Conservation (phyloP, 2,113 vertebrate species). For the Xenopus borealis region DNA sequence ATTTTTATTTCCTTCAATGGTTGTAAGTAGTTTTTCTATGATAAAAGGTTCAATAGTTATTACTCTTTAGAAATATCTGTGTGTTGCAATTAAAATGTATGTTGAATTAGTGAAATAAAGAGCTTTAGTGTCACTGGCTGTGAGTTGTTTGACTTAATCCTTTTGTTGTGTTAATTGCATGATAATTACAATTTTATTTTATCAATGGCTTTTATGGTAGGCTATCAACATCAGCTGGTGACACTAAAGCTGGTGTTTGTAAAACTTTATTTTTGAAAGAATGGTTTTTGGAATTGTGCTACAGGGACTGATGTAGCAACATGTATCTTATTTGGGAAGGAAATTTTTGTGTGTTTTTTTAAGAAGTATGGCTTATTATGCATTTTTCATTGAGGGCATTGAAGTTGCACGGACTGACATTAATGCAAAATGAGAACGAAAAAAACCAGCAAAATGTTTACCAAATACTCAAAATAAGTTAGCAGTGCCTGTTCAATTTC, state of each 20-base stretch:
- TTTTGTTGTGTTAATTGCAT: slow-evolving; percentile 61
- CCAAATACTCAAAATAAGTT: slow-evolving; percentile 87
- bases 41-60: slow-evolving; percentile 79
- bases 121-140: slow-evolving; percentile 76
- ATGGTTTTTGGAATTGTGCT: slow-evolving; percentile 82
- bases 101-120: slow-evolving; percentile 76
- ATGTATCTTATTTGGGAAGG: slow-evolving; percentile 77
- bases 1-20: slow-evolving; percentile 69
- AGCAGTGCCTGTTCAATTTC: slow-evolving; percentile 98
- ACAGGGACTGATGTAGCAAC: slow-evolving; percentile 79
- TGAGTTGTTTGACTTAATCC: slow-evolving; percentile 57
- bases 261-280: slow-evolving; percentile 83
- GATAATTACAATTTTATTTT: slow-evolving; percentile 53
- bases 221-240: slow-evolving; percentile 77
- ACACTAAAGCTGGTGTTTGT: slow-evolving; percentile 86
- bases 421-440: slow-evolving; percentile 84
- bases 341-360: slow-evolving; percentile 57
- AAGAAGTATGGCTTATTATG: slow-evolving; percentile 82
- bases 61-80: slow-evolving; percentile 81
- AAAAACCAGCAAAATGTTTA: slow-evolving; percentile 98
- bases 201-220: slow-evolving; percentile 58
- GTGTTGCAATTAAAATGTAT: slow-evolving; percentile 82
- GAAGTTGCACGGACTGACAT: slow-evolving; percentile 88
- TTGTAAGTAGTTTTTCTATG: slow-evolving; percentile 77
- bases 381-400: slow-evolving; percentile 89